These are phyloP conservation scores for Torymus texanus DNA, from an alignment of 2,888 invertebrate species.

Conservation along the genomic window DNA sequence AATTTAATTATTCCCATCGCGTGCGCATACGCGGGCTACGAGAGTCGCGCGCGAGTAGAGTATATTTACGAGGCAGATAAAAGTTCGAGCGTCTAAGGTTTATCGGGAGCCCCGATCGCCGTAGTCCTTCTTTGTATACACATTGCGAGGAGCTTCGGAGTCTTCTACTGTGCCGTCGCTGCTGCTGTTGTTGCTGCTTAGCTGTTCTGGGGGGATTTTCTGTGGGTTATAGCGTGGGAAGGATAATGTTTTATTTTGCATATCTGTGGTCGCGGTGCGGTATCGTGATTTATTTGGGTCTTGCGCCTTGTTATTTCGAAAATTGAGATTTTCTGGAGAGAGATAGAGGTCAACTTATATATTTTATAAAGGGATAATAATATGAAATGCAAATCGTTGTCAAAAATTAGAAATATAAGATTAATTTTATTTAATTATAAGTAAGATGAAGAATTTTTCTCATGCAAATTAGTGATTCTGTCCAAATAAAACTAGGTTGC, in stretches of 20 bases:
- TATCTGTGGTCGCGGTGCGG: background rate
- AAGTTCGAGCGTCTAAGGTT: conserved; percentile 58
- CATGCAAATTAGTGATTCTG: too few relatives aligned
- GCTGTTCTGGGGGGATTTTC: too few relatives aligned
- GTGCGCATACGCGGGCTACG: conserved; percentile 34
- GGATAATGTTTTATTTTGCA: conserved; percentile 44
- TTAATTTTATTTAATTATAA: too few relatives aligned
- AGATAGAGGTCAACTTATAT: too few relatives aligned
- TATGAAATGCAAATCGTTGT: too few relatives aligned
- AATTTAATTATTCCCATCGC: conserved; percentile 59
- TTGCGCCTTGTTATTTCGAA: background rate
- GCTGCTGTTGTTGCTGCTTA: background rate
- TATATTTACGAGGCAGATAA: conserved; percentile 57
- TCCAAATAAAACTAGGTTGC: too few relatives aligned
- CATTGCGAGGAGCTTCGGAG: conserved; percentile 32
- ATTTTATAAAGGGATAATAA: too few relatives aligned
- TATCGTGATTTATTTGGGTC: too few relatives aligned
- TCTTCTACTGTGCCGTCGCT: background rate
- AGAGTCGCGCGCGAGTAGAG: conserved; percentile 25
- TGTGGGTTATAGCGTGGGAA: conserved; percentile 36
- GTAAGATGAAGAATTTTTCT: too few relatives aligned
- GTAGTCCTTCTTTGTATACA: conserved; percentile 33
- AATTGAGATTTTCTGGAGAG: too few relatives aligned
- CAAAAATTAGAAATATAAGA: too few relatives aligned
- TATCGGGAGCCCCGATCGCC: conserved; percentile 53